Evolutionary conservation across 2,797 vertebrate species (phyloP), one percentile per base, ranked within the genome.

Genomic region (Pygocentrus nattereri): DNA sequence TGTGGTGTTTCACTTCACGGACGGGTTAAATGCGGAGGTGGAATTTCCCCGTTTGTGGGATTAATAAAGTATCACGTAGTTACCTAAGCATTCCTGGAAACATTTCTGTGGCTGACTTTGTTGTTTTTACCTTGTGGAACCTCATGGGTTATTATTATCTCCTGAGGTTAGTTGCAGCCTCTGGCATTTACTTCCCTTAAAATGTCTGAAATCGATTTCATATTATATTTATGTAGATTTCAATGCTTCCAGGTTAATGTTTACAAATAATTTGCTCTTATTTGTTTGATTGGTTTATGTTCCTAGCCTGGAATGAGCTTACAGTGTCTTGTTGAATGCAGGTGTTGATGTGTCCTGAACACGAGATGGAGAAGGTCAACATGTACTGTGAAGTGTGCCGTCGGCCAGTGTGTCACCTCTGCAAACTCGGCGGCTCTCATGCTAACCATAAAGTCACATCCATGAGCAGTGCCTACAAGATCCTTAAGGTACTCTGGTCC

Each of bases 341-440:
- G 98, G 93, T 99, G 86, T 93, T 99, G 84, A 98, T 99, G 98
- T 99, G 98, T 90, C 98, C 97, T 0, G 98, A 99, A 87, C 98
- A 99, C 0, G 98, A 99, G 92, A 96, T 96, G 89, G 98, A 99
- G 90, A 98, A 96, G 86, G 97, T 99, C 62, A 99, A 98, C 90
- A 99, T 99, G 98, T 99, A 99, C 92, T 99, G 98, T 78, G 98
- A 99, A 88, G 94, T 99, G 76, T 99, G 98, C 90, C 93, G 92
- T 77, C 94, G 98, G 67, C 98, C 97, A 0, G 98, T 99, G 49
- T 99, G 98, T 87, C 98, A 99, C 87, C 95, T 99, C 78, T 99
- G 98, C 88, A 99, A 99, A 84, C 89, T 98, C 50, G 96, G 97
- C 65, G 98, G 98, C 50, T 90, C 94, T 71, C 98, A 99, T 41